A percentile compares a stretch with the other conserved stretches of the same genome.
Evolutionary conservation across 2,888 invertebrate genomes (phyloP).

Genomic region (Saturnia pavonia): DNA sequence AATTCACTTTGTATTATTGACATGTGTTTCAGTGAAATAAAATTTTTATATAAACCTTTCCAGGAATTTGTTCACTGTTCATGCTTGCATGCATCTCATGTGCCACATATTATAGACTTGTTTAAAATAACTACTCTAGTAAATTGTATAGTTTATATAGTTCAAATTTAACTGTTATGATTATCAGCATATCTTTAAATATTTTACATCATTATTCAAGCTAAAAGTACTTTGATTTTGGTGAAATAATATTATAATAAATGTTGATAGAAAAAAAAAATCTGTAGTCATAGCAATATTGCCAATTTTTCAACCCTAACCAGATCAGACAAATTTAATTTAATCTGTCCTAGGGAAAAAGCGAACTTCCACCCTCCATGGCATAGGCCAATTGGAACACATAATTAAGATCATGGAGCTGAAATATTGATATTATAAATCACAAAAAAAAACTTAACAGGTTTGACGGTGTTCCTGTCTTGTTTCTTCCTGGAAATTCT

Average conservation of each 20-base stretch:
- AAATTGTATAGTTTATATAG: neutral
- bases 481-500: slow-evolving; percentile 97
- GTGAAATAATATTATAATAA: neutral
- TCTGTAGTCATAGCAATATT: neutral
- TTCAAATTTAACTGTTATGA: no score
- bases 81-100: neutral
- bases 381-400: neutral
- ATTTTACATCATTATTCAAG: no score
- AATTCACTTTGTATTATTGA: no score
- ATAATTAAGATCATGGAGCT: neutral
- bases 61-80: neutral
- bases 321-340: no score
- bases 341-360: neutral
- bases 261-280: neutral
- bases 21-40: no score
- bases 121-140: neutral
- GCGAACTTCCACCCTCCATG: neutral
- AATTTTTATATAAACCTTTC: neutral
- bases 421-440: neutral
- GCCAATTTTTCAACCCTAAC: neutral
- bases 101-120: neutral
- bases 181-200: no score
- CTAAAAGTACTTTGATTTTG: neutral
- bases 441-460: slow-evolving; percentile 39
- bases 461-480: slow-evolving; percentile 94